These are phyloP conservation scores for Volucella inanis DNA, from an alignment of 2,888 invertebrate genomes.

Conservation along the genomic window DNA sequence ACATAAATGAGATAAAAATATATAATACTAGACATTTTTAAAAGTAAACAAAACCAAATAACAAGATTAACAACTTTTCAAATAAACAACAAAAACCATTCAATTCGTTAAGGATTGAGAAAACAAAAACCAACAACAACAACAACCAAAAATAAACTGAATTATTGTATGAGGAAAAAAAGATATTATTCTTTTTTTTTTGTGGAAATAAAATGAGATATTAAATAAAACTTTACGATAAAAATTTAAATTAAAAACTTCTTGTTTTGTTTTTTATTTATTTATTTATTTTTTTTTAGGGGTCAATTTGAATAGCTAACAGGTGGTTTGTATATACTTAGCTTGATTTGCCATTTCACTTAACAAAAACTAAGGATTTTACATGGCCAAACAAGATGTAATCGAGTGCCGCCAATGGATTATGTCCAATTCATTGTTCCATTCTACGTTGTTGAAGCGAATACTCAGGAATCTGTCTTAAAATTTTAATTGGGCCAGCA, in stretches of 20 bases:
- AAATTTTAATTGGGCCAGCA: too few species aligned
- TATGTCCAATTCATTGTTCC: too few species aligned
- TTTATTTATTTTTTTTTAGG: neutral
- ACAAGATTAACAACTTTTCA: constrained; percentile 45
- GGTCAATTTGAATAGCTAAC: too few species aligned
- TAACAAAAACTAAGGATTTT: too few species aligned
- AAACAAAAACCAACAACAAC: constrained; percentile 14
- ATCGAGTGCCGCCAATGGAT: too few species aligned
- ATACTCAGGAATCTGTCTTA: too few species aligned
- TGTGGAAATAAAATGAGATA: constrained; percentile 73
- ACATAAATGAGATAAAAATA: constrained; percentile 42
- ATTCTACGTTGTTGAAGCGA: too few species aligned
- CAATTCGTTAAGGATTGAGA: constrained; percentile 21
- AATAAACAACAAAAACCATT: constrained; percentile 18
- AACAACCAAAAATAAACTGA: constrained; percentile 11
- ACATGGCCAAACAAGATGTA: too few species aligned
- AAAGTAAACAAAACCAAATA: constrained; percentile 34
- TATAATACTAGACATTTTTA: constrained; percentile 67
- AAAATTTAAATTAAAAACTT: constrained; percentile 51
- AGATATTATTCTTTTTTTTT: constrained; percentile 52
- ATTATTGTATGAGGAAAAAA: constrained; percentile 52
- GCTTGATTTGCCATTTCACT: too few species aligned
- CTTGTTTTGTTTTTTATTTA: constrained; percentile 14
- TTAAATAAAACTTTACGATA: constrained; percentile 75
- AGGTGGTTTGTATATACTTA: too few species aligned